Evolutionary conservation across 2,113 vertebrate species (phyloP).

Genomic region (Labeo catla): DNA sequence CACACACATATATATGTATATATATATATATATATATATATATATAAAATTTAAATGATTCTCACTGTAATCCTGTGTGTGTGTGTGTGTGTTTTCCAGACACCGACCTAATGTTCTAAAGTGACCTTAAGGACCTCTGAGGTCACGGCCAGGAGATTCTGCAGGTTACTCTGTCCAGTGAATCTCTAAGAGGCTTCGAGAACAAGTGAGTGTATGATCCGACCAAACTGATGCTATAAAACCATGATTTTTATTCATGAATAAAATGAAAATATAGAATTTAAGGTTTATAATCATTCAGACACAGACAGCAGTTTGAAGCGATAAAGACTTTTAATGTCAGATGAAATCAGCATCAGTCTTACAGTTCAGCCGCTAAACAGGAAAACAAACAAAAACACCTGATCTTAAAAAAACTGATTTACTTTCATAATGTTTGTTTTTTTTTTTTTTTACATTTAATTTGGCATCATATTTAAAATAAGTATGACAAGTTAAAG

Average conservation of each 20-base stretch:
- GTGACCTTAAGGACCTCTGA: slow-evolving; percentile 85
- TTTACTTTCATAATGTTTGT: not conserved
- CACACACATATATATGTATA: too few species aligned
- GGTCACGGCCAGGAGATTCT: too few species aligned
- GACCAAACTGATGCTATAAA: too few species aligned
- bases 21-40: too few species aligned
- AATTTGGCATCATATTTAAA: not conserved
- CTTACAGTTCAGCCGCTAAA: not conserved
- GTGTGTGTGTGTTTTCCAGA: too few species aligned
- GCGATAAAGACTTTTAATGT: not conserved
- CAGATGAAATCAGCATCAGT: not conserved
- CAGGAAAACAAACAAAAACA: not conserved
- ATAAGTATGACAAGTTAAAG: not conserved
- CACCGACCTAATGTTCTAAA: not conserved
- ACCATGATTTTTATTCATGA: too few species aligned
- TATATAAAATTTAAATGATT: not conserved
- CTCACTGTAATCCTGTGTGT: not conserved
- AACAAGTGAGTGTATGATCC: too few species aligned
- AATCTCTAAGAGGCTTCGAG: too few species aligned
- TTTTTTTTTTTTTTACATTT: not conserved
- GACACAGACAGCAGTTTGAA: too few species aligned
- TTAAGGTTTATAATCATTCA: too few species aligned
- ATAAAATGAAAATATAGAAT: too few species aligned
- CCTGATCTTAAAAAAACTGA: not conserved
- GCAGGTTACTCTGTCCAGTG: too few species aligned